phyloP scores from a whole-genome alignment of 2,888 invertebrate genomes.

The Hyppa rectilinea region DNA sequence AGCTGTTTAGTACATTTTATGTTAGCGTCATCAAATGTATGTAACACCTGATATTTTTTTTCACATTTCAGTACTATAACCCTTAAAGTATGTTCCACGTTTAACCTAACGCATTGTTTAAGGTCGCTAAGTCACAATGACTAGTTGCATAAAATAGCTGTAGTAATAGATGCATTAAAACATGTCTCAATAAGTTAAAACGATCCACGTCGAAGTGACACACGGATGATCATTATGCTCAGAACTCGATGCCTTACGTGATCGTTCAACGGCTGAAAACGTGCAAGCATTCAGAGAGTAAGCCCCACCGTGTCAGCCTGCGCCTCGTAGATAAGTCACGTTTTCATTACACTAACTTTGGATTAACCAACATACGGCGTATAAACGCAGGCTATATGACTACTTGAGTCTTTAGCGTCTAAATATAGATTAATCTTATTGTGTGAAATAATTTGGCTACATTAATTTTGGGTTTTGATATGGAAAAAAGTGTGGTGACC shows the following conservation, averaged over 20 bases:
- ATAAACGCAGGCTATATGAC: conserved; percentile 49
- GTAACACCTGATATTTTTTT: too few species aligned
- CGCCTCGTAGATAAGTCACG: conserved; percentile 83
- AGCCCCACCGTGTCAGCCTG: conserved; percentile 75
- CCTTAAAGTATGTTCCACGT: too few species aligned
- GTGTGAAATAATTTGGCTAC: background rate
- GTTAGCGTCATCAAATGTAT: too few species aligned
- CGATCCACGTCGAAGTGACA: conserved; percentile 45
- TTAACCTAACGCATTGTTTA: too few species aligned
- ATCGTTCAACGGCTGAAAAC: conserved; percentile 73
- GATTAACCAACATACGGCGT: conserved; percentile 70
- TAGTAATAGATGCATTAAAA: too few species aligned
- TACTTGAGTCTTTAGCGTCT: conserved; percentile 33
- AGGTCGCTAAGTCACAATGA: too few species aligned
- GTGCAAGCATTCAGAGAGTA: conserved; percentile 72
- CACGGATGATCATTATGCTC: conserved; percentile 61
- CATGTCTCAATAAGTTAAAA: conserved; percentile 3
- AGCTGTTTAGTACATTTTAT: too few species aligned
- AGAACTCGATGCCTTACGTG: conserved; percentile 61
- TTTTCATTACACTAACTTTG: conserved; percentile 83
- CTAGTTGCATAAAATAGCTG: too few species aligned
- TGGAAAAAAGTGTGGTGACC: background rate
- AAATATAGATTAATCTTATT: conserved; percentile 24
- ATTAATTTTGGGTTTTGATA: background rate
- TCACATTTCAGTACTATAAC: too few species aligned